phyloP scores from a whole-genome alignment of 2,888 invertebrate species.

The Prenolepis imparis region DNA sequence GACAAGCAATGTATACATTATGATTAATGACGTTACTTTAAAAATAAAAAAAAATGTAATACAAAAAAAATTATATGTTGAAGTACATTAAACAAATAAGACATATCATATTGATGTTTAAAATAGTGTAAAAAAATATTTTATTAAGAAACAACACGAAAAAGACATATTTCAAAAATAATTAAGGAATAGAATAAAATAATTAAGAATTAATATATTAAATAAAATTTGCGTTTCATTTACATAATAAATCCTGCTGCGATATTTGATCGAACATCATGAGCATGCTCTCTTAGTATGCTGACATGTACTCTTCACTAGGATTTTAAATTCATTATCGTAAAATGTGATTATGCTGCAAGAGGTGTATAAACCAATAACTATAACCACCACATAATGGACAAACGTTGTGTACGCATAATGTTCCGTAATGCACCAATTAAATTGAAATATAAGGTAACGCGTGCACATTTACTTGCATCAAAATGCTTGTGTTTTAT shows the following conservation, averaged over 20 bases:
- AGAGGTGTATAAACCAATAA: conserved; percentile 59
- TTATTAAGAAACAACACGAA: neutral
- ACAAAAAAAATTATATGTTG: neutral
- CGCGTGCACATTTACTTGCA: neutral
- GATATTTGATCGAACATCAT: neutral
- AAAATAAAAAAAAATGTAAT: neutral
- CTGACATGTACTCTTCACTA: neutral
- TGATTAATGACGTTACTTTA: neutral
- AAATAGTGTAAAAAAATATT: neutral
- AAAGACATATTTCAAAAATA: neutral
- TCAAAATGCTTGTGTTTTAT: conserved; percentile 17
- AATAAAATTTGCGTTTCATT: neutral
- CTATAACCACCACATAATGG: conserved; percentile 38
- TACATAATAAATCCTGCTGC: neutral
- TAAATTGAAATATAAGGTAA: conserved; percentile 30
- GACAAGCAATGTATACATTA: neutral
- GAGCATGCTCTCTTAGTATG: neutral
- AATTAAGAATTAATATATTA: neutral
- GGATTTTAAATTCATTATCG: conserved; percentile 67
- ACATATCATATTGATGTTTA: neutral
- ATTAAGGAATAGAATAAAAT: neutral
- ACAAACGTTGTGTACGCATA: conserved; percentile 53
- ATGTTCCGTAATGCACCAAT: conserved; percentile 36
- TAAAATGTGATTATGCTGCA: conserved; percentile 38
- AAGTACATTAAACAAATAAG: neutral